Conservation (phyloP, 2,113 vertebrate genomes). For the Chaetops frenatus region DNA sequence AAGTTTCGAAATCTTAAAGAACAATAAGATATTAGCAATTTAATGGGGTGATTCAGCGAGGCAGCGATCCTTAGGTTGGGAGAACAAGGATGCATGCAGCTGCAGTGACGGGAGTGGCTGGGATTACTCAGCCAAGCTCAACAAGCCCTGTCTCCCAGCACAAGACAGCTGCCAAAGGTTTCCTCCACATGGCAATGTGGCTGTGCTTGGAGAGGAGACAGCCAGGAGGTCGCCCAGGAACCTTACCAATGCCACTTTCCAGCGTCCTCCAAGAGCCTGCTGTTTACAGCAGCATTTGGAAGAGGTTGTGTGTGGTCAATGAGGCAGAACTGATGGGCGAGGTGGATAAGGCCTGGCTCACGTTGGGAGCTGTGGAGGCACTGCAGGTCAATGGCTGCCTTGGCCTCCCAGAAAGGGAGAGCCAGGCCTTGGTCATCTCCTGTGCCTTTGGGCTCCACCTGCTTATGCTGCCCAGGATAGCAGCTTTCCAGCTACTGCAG, state of each 20-base stretch:
- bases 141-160: conserved; percentile 34
- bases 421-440: background rate
- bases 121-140: conserved; percentile 58
- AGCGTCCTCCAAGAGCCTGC: conserved; percentile 10
- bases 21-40: conserved; percentile 76
- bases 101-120: conserved; percentile 33
- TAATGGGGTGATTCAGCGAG: conserved; percentile 71
- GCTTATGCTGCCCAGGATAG: background rate
- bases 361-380: background rate
- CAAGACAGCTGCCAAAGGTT: conserved; percentile 50
- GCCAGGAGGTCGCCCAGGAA: background rate
- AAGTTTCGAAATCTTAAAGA: conserved; percentile 75
- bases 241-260: conserved; percentile 12
- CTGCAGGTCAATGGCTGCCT: background rate
- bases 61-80: conserved; percentile 63
- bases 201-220: conserved; percentile 3
- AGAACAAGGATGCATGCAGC: conserved; percentile 66
- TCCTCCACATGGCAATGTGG: background rate
- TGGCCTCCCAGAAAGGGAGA: background rate
- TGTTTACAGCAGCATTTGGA: conserved; percentile 26
- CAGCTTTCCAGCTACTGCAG: background rate
- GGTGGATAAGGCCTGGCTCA: conserved; percentile 31
- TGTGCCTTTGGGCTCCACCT: background rate
- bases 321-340: conserved; percentile 46
- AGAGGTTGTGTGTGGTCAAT: background rate